phyloP scores from a whole-genome alignment of 2,113 vertebrate species.

The Dunckerocampus dactyliophorus region DNA sequence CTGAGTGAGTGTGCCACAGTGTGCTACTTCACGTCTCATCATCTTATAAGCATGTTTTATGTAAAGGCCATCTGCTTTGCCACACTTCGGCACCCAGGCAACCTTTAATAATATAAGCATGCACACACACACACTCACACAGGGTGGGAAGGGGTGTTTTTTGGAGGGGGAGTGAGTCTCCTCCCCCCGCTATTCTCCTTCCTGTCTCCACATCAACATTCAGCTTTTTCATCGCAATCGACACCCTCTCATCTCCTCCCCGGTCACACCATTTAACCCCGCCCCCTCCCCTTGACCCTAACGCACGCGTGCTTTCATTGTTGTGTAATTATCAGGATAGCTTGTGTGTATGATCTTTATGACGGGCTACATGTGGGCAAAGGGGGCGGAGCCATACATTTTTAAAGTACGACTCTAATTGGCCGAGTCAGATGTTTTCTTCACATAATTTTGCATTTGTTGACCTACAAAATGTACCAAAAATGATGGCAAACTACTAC shows the following conservation, averaged over 20 bases:
- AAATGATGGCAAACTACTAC: too few relatives aligned
- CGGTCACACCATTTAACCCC: slow-evolving; percentile 65
- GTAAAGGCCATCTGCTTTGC: slow-evolving; percentile 76
- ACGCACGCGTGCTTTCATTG: slow-evolving; percentile 6
- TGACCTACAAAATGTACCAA: too few relatives aligned
- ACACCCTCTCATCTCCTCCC: slow-evolving; percentile 33
- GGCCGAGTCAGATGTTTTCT: too few relatives aligned
- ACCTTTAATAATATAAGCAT: slow-evolving; percentile 78
- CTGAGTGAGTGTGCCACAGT: slow-evolving; percentile 16
- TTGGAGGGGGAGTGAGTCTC: neutral
- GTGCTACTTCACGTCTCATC: slow-evolving; percentile 57
- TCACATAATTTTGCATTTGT: too few relatives aligned
- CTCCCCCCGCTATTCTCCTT: slow-evolving; percentile 6
- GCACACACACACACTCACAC: slow-evolving; percentile 9
- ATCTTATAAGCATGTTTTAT: slow-evolving; percentile 76
- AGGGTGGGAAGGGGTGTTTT: too few relatives aligned
- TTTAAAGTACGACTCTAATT: too few relatives aligned
- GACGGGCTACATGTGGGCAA: too few relatives aligned
- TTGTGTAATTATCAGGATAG: too few relatives aligned
- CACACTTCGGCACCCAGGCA: slow-evolving; percentile 70
- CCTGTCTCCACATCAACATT: slow-evolving; percentile 32
- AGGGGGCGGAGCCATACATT: too few relatives aligned
- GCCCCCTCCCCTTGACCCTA: slow-evolving; percentile 56
- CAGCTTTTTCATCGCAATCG: slow-evolving; percentile 58
- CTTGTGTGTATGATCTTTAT: too few relatives aligned